A percentile compares a stretch with the other conserved stretches of the same genome.
Conservation (phyloP, 1,140 invertebrate species). For the Sweltsa coloradensis region DNA sequence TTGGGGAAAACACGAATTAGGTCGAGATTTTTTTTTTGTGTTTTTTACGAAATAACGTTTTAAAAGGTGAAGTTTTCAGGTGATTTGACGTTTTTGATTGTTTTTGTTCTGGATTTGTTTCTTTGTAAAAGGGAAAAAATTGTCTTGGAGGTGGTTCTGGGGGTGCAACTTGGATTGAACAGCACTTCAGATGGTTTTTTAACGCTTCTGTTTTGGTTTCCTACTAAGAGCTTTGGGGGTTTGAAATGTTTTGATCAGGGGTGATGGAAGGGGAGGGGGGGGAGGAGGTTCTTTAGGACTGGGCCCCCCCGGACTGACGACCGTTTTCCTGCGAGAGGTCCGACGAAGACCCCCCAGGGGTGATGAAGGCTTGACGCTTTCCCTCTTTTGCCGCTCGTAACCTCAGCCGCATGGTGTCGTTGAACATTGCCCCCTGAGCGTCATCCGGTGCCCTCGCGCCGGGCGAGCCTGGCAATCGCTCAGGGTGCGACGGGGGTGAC, state of each 20-base stretch:
- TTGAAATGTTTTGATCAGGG: constrained; percentile 11
- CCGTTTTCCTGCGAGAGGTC: background rate
- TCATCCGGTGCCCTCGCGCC: background rate
- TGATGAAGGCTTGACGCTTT: constrained; percentile 10
- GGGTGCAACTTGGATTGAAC: background rate
- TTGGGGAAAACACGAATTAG: no score
- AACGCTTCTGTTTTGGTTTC: background rate
- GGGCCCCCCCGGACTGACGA: constrained; percentile 15
- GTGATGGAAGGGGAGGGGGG: constrained; percentile 23
- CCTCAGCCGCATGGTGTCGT: constrained; percentile 66
- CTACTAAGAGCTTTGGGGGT: no score
- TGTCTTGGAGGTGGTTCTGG: constrained; percentile 20
- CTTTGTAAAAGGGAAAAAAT: constrained; percentile 11
- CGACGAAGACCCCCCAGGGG: constrained; percentile 3
- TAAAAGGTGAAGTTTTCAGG: background rate
- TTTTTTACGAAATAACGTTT: no score
- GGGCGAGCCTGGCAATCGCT: constrained; percentile 5
- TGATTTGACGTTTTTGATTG: background rate
- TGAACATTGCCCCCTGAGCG: constrained; percentile 32
- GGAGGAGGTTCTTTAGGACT: constrained; percentile 29
- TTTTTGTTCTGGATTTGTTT: constrained; percentile 3
- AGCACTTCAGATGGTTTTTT: background rate
- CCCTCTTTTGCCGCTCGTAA: constrained; percentile 35
- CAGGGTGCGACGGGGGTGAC: constrained; percentile 7
- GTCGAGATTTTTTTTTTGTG: no score